Conservation (phyloP, 2,113 vertebrate genomes). For the Apodemus speciosus region DNA sequence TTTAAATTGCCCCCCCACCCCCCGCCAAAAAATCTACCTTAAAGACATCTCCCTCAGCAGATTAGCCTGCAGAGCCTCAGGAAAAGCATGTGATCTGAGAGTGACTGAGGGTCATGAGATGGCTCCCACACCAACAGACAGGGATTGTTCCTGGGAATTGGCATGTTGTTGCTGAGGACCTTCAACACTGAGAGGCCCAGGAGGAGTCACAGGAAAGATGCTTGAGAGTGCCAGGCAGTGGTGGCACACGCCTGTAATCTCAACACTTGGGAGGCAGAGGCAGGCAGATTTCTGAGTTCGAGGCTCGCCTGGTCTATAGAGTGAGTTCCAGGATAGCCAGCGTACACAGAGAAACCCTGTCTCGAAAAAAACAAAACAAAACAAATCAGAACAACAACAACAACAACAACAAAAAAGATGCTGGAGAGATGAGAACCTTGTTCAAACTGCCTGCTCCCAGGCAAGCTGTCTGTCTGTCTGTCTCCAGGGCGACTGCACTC, state of each 20-base stretch:
- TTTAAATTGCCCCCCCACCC: background rate
- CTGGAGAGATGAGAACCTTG: background rate
- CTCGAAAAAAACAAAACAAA: too few species aligned
- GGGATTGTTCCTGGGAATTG: too few species aligned
- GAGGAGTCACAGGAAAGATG: background rate
- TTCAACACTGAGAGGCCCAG: background rate
- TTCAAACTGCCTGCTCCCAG: background rate
- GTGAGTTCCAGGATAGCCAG: too few species aligned
- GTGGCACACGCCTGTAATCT: too few species aligned
- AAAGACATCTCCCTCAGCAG: constrained; percentile 37
- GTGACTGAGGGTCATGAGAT: background rate
- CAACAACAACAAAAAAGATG: too few species aligned
- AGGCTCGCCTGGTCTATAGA: too few species aligned
- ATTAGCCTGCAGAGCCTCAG: background rate
- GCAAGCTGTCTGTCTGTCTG: background rate
- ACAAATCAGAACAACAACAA: too few species aligned
- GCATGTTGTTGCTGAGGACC: background rate
- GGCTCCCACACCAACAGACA: background rate
- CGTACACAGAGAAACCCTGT: too few species aligned
- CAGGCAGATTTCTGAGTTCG: too few species aligned
- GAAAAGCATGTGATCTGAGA: background rate
- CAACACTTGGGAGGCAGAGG: too few species aligned
- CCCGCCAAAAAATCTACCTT: constrained; percentile 14
- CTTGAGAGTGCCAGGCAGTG: background rate
- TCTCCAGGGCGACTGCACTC: background rate